phyloP scores from a whole-genome alignment of 2,113 vertebrate genomes.

The Phodopus roborovskii region DNA sequence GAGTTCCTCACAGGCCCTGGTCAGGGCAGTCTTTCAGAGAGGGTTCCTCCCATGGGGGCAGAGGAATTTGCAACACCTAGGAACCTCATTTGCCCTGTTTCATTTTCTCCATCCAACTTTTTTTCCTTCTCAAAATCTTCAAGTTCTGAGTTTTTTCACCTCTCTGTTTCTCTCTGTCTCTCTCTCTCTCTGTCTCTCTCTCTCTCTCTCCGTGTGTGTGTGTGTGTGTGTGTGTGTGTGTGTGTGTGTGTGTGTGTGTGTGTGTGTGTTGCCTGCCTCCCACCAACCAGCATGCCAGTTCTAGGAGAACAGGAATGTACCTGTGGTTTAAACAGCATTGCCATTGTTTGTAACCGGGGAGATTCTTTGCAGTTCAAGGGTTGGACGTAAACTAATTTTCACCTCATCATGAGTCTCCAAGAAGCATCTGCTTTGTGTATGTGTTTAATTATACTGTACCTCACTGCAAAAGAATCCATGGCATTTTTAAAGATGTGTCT shows the following conservation, averaged over 20 bases:
- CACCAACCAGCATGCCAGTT: background rate
- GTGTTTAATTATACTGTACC: constrained; percentile 25
- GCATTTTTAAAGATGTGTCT: constrained; percentile 51
- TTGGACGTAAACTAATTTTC: constrained; percentile 45
- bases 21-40: background rate
- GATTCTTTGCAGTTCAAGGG: background rate
- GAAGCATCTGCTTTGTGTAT: constrained; percentile 45
- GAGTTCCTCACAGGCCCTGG: background rate
- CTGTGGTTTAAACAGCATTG: background rate
- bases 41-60: background rate
- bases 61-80: background rate
- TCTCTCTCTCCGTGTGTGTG: too few species aligned
- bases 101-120: background rate
- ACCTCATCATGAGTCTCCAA: constrained; percentile 15
- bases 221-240: too few species aligned
- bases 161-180: background rate
- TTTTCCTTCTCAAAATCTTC: background rate
- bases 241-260: too few species aligned
- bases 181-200: too few species aligned
- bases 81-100: background rate
- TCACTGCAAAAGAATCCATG: constrained; percentile 60
- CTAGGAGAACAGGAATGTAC: background rate
- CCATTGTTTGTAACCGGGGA: background rate
- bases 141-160: background rate
- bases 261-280: background rate